Percentiles rank a stretch among this genome's conserved stretches.
These are phyloP conservation scores for Caenorhabditis panamensis DNA, from an alignment of 2,888 invertebrate genomes.

Conservation along the genomic window DNA sequence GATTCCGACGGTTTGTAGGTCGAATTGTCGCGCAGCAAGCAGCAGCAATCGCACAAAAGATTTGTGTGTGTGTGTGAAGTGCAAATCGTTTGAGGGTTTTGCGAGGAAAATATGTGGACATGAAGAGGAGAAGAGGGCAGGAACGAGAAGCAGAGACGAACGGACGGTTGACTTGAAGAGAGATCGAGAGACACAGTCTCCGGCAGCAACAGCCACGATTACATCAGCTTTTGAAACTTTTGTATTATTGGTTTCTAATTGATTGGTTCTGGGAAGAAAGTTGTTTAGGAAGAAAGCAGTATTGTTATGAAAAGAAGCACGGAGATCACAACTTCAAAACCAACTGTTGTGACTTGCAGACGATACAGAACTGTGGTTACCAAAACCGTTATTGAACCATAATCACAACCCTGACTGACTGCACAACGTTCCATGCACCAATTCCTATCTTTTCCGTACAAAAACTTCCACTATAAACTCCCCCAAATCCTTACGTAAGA, in stretches of 20 bases:
- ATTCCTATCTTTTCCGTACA: background rate
- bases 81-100: constrained; percentile 58
- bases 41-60: constrained; percentile 48
- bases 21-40: constrained; percentile 53
- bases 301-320: too few species aligned
- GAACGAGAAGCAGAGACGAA: constrained; percentile 39
- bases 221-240: constrained; percentile 45
- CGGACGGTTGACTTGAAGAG: constrained; percentile 40
- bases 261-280: too few species aligned
- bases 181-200: constrained; percentile 18
- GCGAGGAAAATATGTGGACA: constrained; percentile 55
- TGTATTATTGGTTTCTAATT: too few species aligned
- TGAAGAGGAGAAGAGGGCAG: constrained; percentile 19
- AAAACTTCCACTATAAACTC: background rate
- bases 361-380: too few species aligned
- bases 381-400: too few species aligned
- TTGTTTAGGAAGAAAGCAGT: too few species aligned
- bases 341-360: too few species aligned
- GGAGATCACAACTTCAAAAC: too few species aligned
- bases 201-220: constrained; percentile 27
- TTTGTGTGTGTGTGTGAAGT: constrained; percentile 52
- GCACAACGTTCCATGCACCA: too few species aligned
- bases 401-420: too few species aligned
- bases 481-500: too few species aligned
- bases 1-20: constrained; percentile 49